Conservation (phyloP, 2,113 vertebrate species). For the Rhynchomys soricoides region DNA sequence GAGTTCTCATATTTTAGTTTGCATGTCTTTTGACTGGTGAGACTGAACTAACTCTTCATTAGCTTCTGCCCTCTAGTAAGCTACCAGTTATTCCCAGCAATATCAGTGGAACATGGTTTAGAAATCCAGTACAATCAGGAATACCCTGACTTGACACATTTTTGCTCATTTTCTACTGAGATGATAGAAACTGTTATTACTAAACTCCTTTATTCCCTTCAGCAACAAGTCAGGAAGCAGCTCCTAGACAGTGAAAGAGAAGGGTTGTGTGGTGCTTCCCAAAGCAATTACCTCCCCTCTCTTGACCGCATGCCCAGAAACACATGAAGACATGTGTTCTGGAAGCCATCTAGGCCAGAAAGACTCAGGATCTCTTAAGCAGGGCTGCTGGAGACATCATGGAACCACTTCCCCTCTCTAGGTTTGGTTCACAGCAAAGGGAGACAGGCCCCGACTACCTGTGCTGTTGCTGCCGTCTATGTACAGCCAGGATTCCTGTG, state of each 20-base stretch:
- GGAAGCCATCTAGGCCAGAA: slow-evolving; percentile 9
- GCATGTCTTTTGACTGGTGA: slow-evolving; percentile 2
- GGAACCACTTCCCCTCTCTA: background rate
- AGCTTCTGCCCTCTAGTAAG: slow-evolving; percentile 11
- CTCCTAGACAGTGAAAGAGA: background rate
- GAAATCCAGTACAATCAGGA: slow-evolving; percentile 6
- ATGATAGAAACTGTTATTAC: background rate
- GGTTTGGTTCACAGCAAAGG: background rate
- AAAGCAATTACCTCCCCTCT: background rate
- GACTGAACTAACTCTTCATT: background rate
- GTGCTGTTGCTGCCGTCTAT: background rate
- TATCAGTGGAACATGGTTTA: background rate
- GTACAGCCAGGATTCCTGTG: background rate
- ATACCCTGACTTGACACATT: background rate
- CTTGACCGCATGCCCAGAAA: background rate
- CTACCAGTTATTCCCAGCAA: background rate
- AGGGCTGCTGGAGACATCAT: background rate
- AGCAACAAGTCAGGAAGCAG: background rate
- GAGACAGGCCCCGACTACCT: background rate
- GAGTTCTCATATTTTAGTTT: background rate
- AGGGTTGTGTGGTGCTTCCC: background rate
- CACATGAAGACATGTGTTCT: background rate
- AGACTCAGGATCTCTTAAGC: background rate
- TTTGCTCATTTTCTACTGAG: background rate
- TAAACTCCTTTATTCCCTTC: background rate